Conservation (phyloP, 2,797 vertebrate species). For the Crax fasciolata region DNA sequence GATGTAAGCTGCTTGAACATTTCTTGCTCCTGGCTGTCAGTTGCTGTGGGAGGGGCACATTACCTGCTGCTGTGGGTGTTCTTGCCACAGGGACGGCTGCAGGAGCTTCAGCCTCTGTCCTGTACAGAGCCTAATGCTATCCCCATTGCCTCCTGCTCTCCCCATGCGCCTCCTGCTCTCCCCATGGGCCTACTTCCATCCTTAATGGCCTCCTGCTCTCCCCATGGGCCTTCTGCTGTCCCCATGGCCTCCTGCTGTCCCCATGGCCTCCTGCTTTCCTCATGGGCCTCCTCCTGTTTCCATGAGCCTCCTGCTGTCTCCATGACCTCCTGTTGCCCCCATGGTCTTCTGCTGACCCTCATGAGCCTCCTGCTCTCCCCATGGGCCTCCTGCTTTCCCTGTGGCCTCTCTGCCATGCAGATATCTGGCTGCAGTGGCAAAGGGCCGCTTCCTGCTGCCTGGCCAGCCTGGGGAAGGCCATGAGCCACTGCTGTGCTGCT, state of each 20-base stretch:
- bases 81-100: constrained; percentile 63
- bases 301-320: too few species aligned
- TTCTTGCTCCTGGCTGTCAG: constrained; percentile 74
- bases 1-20: constrained; percentile 72
- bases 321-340: too few species aligned
- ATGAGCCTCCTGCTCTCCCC: too few species aligned
- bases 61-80: constrained; percentile 77
- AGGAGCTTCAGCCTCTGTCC: constrained; percentile 23
- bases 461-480: background rate
- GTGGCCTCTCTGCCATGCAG: background rate
- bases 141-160: background rate
- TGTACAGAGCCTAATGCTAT: background rate
- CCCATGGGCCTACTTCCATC: too few species aligned
- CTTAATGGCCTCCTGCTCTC: too few species aligned
- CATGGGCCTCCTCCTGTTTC: too few species aligned
- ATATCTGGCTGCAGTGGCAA: background rate
- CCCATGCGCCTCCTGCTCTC: too few species aligned
- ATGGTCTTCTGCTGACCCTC: too few species aligned
- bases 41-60: constrained; percentile 73
- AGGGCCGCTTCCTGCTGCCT: background rate
- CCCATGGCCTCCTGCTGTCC: too few species aligned
- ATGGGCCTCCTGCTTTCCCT: too few species aligned
- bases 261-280: too few species aligned
- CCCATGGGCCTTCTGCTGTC: too few species aligned
- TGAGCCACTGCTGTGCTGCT: rapidly evolving